Evolutionary conservation across 2,113 vertebrate species (phyloP).

Genomic region (Micronycteris hirsuta): DNA sequence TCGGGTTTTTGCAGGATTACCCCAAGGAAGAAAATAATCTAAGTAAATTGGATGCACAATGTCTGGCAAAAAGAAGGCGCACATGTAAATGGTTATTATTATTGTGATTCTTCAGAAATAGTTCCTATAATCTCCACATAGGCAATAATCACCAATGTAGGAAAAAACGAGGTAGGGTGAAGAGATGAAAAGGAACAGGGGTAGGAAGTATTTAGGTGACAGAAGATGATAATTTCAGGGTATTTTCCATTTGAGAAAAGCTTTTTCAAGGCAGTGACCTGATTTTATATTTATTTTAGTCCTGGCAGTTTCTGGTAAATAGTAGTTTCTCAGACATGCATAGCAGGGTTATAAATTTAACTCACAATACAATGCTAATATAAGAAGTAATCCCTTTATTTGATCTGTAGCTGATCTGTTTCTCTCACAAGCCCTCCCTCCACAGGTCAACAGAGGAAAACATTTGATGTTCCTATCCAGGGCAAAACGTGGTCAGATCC

Average conservation of each 20-base stretch:
- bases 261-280: background rate
- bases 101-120: background rate
- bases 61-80: background rate
- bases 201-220: background rate
- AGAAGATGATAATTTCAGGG: background rate
- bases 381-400: background rate
- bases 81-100: background rate
- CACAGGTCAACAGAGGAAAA: background rate
- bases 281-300: background rate
- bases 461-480: background rate
- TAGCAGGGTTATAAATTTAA: background rate
- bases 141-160: background rate
- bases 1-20: background rate
- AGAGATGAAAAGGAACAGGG: background rate
- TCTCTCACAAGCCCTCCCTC: background rate
- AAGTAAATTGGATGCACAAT: background rate
- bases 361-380: background rate
- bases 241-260: background rate
- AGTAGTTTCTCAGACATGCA: slow-evolving; percentile 4
- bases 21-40: background rate
- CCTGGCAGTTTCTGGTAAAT: background rate
- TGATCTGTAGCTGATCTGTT: background rate
- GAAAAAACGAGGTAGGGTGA: background rate
- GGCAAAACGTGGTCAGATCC: background rate
- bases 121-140: background rate